Evolutionary conservation across 2,888 invertebrate genomes (phyloP).

Genomic region (Lochmaea capreae): DNA sequence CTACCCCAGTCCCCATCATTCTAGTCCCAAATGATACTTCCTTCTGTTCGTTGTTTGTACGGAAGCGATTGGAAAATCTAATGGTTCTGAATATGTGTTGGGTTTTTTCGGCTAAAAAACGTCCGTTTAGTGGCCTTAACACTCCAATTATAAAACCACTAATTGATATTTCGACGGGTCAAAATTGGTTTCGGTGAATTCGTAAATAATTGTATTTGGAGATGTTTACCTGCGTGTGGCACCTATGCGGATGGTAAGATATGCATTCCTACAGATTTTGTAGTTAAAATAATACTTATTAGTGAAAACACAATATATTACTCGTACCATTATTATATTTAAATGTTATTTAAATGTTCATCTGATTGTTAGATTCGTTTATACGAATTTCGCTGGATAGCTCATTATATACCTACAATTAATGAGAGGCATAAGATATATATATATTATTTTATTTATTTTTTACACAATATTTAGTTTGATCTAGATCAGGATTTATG

Average conservation of each 20-base stretch:
- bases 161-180: conserved; percentile 2
- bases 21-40: conserved; percentile 28
- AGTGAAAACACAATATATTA: neutral
- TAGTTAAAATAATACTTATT: neutral
- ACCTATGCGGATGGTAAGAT: conserved; percentile 69
- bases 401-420: too few species aligned
- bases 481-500: too few species aligned
- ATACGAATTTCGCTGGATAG: neutral
- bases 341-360: neutral
- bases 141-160: neutral
- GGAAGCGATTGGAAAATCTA: conserved; percentile 20
- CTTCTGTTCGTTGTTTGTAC: conserved; percentile 29
- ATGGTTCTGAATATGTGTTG: conserved; percentile 16
- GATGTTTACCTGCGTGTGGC: conserved; percentile 75
- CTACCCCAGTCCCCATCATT: conserved; percentile 21
- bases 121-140: conserved; percentile 8
- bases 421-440: too few species aligned
- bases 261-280: neutral
- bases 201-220: conserved; percentile 22
- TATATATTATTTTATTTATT: too few species aligned
- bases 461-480: too few species aligned
- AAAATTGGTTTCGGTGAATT: neutral
- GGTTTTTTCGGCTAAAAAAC: conserved; percentile 2
- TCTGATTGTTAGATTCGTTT: neutral
- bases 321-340: neutral